Evolutionary conservation across 2,888 invertebrate genomes (phyloP).

Genomic region (Meandrusa payeni): DNA sequence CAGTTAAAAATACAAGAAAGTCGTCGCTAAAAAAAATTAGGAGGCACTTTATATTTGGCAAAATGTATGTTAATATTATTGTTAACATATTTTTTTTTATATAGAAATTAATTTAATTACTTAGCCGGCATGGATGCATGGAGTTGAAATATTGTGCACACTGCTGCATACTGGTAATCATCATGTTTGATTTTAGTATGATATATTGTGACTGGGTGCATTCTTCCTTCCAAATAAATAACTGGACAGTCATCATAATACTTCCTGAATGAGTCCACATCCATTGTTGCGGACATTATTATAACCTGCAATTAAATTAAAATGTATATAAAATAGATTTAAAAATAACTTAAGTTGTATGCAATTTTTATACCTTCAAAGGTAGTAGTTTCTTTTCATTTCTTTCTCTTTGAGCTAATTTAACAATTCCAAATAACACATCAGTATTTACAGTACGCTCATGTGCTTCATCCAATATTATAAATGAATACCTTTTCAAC

Average conservation of each 20-base stretch:
- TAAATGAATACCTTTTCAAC: conserved; percentile 87
- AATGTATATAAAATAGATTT: conserved; percentile 1
- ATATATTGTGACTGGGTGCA: conserved; percentile 89
- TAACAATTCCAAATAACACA: conserved; percentile 95
- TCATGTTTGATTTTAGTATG: conserved; percentile 86
- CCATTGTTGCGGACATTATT: conserved; percentile 98
- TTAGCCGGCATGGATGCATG: conserved; percentile 90
- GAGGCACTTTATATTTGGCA: too few relatives aligned
- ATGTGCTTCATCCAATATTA: conserved; percentile 97
- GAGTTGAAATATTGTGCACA: conserved; percentile 94
- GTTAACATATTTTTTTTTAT: not conserved
- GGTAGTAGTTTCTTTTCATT: conserved; percentile 78
- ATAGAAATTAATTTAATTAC: conserved; percentile 72
- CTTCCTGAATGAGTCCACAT: conserved; percentile 93
- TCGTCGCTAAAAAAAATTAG: conserved; percentile 89
- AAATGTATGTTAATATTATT: not conserved
- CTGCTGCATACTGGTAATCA: conserved; percentile 91
- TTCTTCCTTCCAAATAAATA: conserved; percentile 94
- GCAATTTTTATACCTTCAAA: conserved; percentile 80
- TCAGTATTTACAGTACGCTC: conserved; percentile 97
- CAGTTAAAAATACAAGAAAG: conserved; percentile 95
- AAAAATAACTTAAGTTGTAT: not conserved
- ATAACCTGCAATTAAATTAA: conserved; percentile 81
- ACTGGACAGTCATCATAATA: conserved; percentile 94
- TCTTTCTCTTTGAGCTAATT: conserved; percentile 90